These are phyloP conservation scores for Homarus gammarus DNA, from an alignment of 2,888 invertebrate genomes.

Conservation along the genomic window DNA sequence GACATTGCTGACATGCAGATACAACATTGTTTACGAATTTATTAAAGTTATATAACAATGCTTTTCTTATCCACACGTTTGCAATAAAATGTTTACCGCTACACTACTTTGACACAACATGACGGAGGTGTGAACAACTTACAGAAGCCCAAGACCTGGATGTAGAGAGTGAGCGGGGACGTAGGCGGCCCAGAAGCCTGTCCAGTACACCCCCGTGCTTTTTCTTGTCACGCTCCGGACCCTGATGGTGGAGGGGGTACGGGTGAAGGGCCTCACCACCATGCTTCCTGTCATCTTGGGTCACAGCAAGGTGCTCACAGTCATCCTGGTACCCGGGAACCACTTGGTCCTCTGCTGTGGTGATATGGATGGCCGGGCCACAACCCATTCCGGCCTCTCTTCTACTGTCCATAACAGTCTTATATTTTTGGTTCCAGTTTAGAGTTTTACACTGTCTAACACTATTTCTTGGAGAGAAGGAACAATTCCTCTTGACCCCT, in stretches of 20 bases:
- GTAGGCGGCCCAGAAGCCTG: conserved; percentile 29
- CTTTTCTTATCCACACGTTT: too few species aligned
- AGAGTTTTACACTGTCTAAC: background rate
- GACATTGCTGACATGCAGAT: too few species aligned
- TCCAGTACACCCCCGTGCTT: conserved; percentile 32
- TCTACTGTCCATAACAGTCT: conserved; percentile 18
- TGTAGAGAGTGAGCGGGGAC: conserved; percentile 39
- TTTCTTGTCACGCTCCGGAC: background rate
- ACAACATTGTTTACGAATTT: too few species aligned
- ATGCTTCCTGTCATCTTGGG: background rate
- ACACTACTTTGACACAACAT: too few species aligned
- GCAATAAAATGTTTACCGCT: too few species aligned
- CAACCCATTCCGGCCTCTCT: background rate
- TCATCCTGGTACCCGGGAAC: conserved; percentile 9
- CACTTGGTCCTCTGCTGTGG: background rate
- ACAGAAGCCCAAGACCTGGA: conserved; percentile 44
- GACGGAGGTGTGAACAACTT: conserved; percentile 21
- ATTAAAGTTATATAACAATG: too few species aligned
- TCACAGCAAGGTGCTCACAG: background rate
- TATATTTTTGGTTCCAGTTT: conserved; percentile 58
- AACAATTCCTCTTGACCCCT: conserved; percentile 15
- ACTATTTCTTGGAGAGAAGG: conserved; percentile 39
- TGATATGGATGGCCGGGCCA: conserved; percentile 27
- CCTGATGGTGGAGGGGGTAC: background rate
- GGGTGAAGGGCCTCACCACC: background rate